These are phyloP conservation scores for Lithobates pipiens DNA, from an alignment of 2,797 vertebrate species.

Conservation along the genomic window DNA sequence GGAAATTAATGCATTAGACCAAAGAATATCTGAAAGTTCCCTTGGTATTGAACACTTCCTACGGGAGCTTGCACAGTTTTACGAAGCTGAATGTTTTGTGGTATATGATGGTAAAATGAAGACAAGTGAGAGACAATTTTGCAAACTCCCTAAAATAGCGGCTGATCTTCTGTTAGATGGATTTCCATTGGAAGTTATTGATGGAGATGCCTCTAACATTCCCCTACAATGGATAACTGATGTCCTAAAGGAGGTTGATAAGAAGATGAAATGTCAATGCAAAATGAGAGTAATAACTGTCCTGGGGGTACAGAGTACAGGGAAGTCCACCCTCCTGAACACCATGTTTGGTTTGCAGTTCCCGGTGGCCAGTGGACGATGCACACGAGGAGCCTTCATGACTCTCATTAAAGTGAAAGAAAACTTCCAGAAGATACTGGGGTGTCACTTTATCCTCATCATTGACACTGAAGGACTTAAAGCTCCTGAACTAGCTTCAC, in stretches of 20 bases:
- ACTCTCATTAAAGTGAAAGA: not conserved
- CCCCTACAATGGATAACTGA: constrained; percentile 77
- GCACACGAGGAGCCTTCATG: constrained; percentile 57
- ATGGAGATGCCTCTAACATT: constrained; percentile 79
- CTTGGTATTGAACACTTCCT: not conserved
- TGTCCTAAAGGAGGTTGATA: constrained; percentile 72
- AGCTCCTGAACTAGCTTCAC: not conserved
- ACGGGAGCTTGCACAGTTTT: not conserved
- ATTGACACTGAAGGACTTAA: constrained; percentile 33
- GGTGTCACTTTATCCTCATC: not conserved
- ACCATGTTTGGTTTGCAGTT: constrained; percentile 74
- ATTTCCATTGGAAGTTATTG: constrained; percentile 8
- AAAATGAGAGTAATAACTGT: constrained; percentile 32
- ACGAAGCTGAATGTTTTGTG: not conserved
- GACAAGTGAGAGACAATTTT: not conserved
- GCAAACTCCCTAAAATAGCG: constrained; percentile 73
- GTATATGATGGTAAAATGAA: not conserved
- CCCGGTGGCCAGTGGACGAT: constrained; percentile 67
- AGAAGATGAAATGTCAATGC: not conserved
- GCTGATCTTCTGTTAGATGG: constrained; percentile 27
- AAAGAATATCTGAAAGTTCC: not conserved
- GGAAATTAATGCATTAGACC: not conserved
- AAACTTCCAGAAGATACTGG: not conserved
- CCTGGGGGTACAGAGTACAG: constrained; percentile 23
- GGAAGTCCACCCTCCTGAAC: constrained; percentile 23